Conservation (phyloP, 1,140 invertebrate species). For the Drosophila sturtevanti region DNA sequence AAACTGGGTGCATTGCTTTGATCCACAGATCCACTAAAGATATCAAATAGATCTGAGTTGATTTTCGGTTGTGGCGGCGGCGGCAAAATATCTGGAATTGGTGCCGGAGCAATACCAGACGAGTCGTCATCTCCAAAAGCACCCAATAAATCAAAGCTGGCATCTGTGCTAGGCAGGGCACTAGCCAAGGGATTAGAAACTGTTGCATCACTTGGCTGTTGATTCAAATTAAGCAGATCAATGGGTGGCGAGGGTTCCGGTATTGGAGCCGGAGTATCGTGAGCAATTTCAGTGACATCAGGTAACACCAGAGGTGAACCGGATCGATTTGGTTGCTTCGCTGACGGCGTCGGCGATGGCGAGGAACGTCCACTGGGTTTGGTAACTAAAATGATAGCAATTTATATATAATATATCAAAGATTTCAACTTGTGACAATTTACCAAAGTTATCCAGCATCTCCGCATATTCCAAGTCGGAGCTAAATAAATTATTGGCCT, state of each 20-base stretch:
- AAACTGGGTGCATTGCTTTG: slow-evolving; percentile 38
- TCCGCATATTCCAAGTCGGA: slow-evolving; percentile 93
- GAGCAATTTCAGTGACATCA: slow-evolving; percentile 73
- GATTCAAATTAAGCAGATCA: slow-evolving; percentile 84
- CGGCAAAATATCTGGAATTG: slow-evolving; percentile 73
- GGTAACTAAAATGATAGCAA: slow-evolving; percentile 54
- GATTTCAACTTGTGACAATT: not conserved
- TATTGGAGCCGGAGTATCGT: slow-evolving; percentile 46
- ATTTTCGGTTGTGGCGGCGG: slow-evolving; percentile 55
- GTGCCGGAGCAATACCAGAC: slow-evolving; percentile 67
- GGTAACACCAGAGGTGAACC: slow-evolving; percentile 68
- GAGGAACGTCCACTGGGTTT: slow-evolving; percentile 60
- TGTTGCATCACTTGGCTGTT: slow-evolving; percentile 53
- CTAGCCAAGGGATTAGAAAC: slow-evolving; percentile 55
- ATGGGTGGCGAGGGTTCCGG: slow-evolving; percentile 80
- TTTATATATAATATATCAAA: not conserved
- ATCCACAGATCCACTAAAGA: slow-evolving; percentile 65
- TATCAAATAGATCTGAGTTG: slow-evolving; percentile 73
- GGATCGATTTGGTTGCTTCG: slow-evolving; percentile 36
- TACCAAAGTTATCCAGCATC: slow-evolving; percentile 90
- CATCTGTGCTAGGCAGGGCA: slow-evolving; percentile 83
- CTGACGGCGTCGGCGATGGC: slow-evolving; percentile 5
- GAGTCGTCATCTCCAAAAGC: slow-evolving; percentile 83
- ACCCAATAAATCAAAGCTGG: slow-evolving; percentile 86
- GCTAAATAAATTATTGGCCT: slow-evolving; percentile 88